Evolutionary conservation across 2,888 invertebrate genomes (phyloP), one percentile per base, ranked within the genome.

Genomic region (Chelonus formosanus): DNA sequence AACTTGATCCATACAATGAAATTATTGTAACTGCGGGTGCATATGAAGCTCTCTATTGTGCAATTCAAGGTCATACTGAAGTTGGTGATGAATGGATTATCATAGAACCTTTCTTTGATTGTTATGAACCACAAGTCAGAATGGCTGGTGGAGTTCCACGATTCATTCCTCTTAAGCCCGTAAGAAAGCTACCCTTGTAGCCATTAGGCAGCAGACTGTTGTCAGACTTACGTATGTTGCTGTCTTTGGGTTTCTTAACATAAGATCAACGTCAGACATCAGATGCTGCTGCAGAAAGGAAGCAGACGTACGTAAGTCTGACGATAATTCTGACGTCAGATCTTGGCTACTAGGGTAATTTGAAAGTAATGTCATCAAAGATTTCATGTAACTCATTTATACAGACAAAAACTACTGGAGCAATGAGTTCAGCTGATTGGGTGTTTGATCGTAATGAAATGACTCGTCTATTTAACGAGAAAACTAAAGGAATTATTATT

Each of bases 31-130:
- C 97, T 0, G 87, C 89, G 47, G 99, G 99, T 4, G 99, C 98
- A 2, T 99, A 98, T 80, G 96, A 97, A 82, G 94, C 97, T 0
- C 86, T 99, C 0, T 98, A 92, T 85, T 91, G 92, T 56, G 86
- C 94, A 6, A 91, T 98, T 69, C 88, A 93, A 82, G 94, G 97
- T 4, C 93, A 96, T 78, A 90, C 98, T 5, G 93, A 94, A 75
- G 88, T 88, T 1, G 96, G 92, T 0, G 94, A 94, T 81, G 94
- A 97, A 86, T 97, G 96, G 65, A 96, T 98, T 68, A 94, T 99
- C 34, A 96, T 99, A 71, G 99, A 99, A 83, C 99, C 99, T 0
- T 98, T 92, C 85, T 99, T 97, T 81, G 99, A 99, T 85, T 98
- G 98, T 80, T 99, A 99, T 79, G 95, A 93, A 73, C 96, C 97